Conservation (phyloP, 2,113 vertebrate genomes). For the Cyanoramphus novaezelandiae region DNA sequence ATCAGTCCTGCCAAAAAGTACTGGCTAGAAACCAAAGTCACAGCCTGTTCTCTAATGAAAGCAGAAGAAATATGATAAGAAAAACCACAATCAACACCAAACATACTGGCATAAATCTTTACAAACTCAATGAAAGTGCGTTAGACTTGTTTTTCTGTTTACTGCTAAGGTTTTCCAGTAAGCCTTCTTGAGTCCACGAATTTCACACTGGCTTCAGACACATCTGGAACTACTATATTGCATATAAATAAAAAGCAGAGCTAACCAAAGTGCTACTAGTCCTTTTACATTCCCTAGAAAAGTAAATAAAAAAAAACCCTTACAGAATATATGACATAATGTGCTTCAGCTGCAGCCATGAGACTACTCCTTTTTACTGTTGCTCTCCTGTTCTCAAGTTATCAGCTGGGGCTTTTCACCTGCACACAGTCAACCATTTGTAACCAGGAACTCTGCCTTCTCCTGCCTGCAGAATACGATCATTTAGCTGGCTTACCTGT, state of each 20-base stretch:
- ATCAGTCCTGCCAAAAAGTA: background rate
- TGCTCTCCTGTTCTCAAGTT: background rate
- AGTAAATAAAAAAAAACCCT: background rate
- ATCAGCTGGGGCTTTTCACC: background rate
- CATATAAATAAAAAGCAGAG: background rate
- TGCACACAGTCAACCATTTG: accelerated
- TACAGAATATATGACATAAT: background rate
- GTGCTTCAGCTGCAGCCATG: background rate
- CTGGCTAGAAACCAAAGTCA: background rate
- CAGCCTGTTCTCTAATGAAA: background rate
- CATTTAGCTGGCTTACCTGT: background rate
- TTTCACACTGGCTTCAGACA: background rate
- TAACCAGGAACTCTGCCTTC: background rate
- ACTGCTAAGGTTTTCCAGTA: background rate
- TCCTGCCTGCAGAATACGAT: background rate
- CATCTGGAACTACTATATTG: background rate
- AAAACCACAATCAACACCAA: background rate
- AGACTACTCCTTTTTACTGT: background rate
- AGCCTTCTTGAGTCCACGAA: background rate
- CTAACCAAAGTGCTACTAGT: background rate
- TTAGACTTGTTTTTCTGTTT: background rate
- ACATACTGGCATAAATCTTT: background rate
- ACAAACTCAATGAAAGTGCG: background rate
- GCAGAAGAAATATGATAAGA: background rate
- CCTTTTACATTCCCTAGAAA: background rate